Evolutionary conservation across 2,113 vertebrate species (phyloP).

Genomic region (Pyrgilauda ruficollis): DNA sequence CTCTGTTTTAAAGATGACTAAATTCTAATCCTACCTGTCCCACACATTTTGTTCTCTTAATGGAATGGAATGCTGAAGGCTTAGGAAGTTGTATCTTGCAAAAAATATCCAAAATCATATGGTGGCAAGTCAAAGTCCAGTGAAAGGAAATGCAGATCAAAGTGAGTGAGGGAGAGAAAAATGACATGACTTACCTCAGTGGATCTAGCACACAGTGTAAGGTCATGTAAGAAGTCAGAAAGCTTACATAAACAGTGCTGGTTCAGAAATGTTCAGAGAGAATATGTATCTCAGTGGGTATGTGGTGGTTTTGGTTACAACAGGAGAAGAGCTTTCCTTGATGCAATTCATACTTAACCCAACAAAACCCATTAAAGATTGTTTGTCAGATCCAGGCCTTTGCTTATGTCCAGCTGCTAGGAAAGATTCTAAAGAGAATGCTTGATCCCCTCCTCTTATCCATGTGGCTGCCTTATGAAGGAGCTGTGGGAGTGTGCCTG

Average conservation of each 20-base stretch:
- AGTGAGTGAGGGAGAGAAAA: not conserved
- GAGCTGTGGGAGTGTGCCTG: not conserved
- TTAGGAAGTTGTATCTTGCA: not conserved
- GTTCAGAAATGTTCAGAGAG: not conserved
- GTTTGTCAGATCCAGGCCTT: not conserved
- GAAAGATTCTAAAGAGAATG: not conserved
- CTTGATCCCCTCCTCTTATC: not conserved
- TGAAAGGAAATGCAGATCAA: not conserved
- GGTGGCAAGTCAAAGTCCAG: not conserved
- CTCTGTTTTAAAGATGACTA: not conserved
- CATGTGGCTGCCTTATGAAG: not conserved
- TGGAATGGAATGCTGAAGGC: not conserved
- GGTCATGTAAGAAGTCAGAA: not conserved
- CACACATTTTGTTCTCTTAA: not conserved
- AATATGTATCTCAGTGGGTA: fast-evolving
- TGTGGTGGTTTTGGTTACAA: not conserved
- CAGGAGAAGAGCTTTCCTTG: not conserved
- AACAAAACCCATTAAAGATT: not conserved
- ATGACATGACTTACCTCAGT: not conserved
- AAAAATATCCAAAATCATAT: not conserved
- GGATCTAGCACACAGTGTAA: not conserved
- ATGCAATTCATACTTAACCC: not conserved
- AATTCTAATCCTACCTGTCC: not conserved
- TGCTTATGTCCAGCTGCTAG: not conserved
- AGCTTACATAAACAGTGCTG: not conserved